These are phyloP conservation scores for Blastobasis lacticolella DNA, from an alignment of 2,888 invertebrate species.

Conservation along the genomic window DNA sequence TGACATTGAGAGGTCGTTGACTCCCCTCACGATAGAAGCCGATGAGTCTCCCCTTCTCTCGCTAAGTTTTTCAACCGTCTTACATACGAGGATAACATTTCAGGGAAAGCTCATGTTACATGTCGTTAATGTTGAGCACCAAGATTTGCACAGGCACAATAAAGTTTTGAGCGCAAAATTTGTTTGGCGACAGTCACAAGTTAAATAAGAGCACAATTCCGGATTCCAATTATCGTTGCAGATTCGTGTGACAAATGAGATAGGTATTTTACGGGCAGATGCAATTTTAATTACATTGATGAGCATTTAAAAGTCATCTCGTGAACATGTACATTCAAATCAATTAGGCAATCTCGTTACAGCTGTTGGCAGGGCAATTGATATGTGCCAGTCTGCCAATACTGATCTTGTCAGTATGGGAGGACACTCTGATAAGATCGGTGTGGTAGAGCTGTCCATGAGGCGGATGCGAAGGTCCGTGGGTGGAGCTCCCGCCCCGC, in stretches of 20 bases:
- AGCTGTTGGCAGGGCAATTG: neutral
- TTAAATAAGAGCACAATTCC: too few relatives aligned
- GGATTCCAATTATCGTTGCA: too few relatives aligned
- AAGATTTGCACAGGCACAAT: too few relatives aligned
- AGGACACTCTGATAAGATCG: slow-evolving; percentile 10
- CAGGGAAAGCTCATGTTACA: slow-evolving; percentile 16
- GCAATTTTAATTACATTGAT: too few relatives aligned
- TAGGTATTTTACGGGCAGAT: too few relatives aligned
- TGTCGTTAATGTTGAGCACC: neutral
- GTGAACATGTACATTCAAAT: too few relatives aligned
- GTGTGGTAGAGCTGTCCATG: slow-evolving; percentile 37
- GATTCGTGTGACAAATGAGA: too few relatives aligned
- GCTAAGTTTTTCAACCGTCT: slow-evolving; percentile 21
- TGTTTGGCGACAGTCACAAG: too few relatives aligned
- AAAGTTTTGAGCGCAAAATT: too few relatives aligned
- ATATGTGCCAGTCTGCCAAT: slow-evolving; percentile 16
- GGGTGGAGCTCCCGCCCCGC: slow-evolving; percentile 57
- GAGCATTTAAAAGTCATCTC: too few relatives aligned
- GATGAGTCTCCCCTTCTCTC: slow-evolving; percentile 33
- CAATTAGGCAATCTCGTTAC: too few relatives aligned
- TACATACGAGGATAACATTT: slow-evolving; percentile 2
- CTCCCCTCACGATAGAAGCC: slow-evolving; percentile 37
- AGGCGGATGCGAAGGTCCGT: slow-evolving; percentile 69
- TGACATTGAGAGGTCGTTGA: slow-evolving; percentile 69
- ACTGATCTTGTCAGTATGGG: slow-evolving; percentile 10